These are phyloP conservation scores for Corythucha ciliata DNA, from an alignment of 2,888 invertebrate genomes.

Conservation along the genomic window DNA sequence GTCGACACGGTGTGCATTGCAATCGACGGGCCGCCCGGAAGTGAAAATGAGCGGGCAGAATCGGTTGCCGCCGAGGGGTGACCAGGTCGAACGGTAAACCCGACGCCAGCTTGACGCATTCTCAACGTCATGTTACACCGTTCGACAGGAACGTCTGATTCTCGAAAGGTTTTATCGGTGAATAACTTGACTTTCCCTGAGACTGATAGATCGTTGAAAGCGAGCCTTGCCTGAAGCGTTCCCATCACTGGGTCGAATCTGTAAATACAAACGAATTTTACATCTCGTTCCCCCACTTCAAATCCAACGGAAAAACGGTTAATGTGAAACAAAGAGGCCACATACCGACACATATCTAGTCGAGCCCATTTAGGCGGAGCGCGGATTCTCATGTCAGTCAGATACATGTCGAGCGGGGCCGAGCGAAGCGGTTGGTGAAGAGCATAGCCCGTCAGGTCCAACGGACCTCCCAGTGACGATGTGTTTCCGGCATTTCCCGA, in stretches of 20 bases:
- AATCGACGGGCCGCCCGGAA: no score
- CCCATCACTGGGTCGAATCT: constrained; percentile 63
- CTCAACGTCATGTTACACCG: constrained; percentile 70
- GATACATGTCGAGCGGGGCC: constrained; percentile 59
- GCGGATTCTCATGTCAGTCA: constrained; percentile 58
- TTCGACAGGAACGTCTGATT: constrained; percentile 34
- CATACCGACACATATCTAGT: constrained; percentile 50
- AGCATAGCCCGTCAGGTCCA: constrained; percentile 51
- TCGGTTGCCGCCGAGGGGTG: no score
- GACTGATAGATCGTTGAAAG: constrained; percentile 70
- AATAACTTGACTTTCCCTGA: constrained; percentile 51
- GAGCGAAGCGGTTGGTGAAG: constrained; percentile 53
- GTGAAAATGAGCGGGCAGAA: no score
- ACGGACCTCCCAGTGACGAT: background rate
- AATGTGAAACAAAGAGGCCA: background rate
- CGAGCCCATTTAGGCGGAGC: constrained; percentile 59
- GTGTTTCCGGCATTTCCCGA: constrained; percentile 10
- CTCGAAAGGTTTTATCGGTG: constrained; percentile 31
- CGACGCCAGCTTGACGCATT: constrained; percentile 63
- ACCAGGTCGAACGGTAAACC: constrained; percentile 49
- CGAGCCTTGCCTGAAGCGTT: constrained; percentile 63
- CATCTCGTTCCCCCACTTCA: no score
- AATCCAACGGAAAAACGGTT: background rate
- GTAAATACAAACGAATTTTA: no score
- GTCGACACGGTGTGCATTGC: constrained; percentile 45